A percentile compares a stretch with the other conserved stretches of the same genome.
Conservation (phyloP, 2,888 invertebrate genomes). For the Malthinus seriepunctatus region DNA sequence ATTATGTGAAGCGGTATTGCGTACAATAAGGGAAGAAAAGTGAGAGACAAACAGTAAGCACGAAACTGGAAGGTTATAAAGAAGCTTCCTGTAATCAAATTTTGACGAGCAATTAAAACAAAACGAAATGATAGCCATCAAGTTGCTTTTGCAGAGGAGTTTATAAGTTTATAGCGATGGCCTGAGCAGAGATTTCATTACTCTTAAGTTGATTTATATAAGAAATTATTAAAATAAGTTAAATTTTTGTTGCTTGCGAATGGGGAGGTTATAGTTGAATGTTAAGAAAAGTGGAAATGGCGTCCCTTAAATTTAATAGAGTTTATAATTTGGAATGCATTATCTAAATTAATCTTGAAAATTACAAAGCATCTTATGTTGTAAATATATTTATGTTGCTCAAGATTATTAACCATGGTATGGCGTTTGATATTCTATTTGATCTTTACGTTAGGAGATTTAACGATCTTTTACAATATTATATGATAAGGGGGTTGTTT, state of each 20-base stretch:
- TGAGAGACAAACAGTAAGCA: constrained; percentile 25
- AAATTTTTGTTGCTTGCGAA: background rate
- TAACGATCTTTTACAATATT: constrained; percentile 20
- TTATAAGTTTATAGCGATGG: constrained; percentile 49
- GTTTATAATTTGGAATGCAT: constrained; percentile 40
- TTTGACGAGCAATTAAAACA: constrained; percentile 56
- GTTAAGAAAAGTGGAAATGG: background rate
- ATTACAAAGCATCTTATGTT: constrained; percentile 42
- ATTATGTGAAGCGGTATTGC: background rate
- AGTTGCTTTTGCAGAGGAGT: constrained; percentile 46
- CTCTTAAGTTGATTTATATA: constrained; percentile 18
- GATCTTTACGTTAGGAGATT: constrained; percentile 20
- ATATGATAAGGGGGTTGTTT: constrained; percentile 14
- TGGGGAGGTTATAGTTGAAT: background rate
- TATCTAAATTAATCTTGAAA: constrained; percentile 51
- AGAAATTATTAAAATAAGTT: background rate
- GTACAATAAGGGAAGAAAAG: constrained; percentile 22
- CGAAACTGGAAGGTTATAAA: constrained; percentile 47
- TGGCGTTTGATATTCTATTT: constrained; percentile 47
- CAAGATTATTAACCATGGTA: constrained; percentile 46
- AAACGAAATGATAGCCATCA: constrained; percentile 54
- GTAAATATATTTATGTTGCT: constrained; percentile 46
- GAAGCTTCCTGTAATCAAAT: constrained; percentile 54
- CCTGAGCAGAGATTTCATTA: constrained; percentile 33
- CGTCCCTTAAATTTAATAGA: background rate